Base-by-base conservation (phyloP, 2,113 vertebrate genomes). In the Oxygymnocypris stewartii region DNA sequence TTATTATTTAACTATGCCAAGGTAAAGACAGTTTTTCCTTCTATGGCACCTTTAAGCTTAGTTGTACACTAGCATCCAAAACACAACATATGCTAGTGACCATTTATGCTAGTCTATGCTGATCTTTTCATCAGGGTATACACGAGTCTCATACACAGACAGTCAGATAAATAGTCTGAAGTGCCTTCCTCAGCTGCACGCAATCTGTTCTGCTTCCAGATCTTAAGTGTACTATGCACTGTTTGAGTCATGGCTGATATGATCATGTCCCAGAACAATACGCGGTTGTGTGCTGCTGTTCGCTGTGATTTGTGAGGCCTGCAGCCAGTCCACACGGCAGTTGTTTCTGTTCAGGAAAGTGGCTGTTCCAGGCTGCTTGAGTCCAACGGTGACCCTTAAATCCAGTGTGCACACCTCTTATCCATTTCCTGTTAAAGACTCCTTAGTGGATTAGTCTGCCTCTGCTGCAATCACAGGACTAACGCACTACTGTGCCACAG, bases 361-460 rank as follows among this genome's bases (percentile, higher is more conserved):
- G 88, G 79, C 65, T 67, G 89, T 91, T 90, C 82, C 83, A 84
- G 87, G 84, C 90, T 91, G 90, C 91, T 90, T 88, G 85, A 82
- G 75, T 87, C 86, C 90, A 88, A 88, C 69, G 61, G 88, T 91
- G 91, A 84, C 88, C 87, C 88, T 91, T 93, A 91, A 94, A 91
- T 89, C 84, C 69, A 91, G 84, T 81, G 59, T 76, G 88, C 82
- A 89, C 87, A 82, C 87, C 85, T 84, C 82, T 88, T 90, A 88
- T 88, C 77, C 88, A 83, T 90, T 91, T 84, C 87, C 79, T 89
- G 80, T 85, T 85, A 90, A 92, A 90, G 89, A 82, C 73, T 90
- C 92, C 89, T 92, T 18, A 57, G 90, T 87, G 92, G 77, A 89
- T 89, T 87, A 89, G 80, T 74, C 76, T 49, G 73, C 71, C 86